A percentile compares a stretch with the other conserved stretches of the same genome.
phyloP scores from a whole-genome alignment of 1,140 invertebrate species.

The Halictus rubicundus region DNA sequence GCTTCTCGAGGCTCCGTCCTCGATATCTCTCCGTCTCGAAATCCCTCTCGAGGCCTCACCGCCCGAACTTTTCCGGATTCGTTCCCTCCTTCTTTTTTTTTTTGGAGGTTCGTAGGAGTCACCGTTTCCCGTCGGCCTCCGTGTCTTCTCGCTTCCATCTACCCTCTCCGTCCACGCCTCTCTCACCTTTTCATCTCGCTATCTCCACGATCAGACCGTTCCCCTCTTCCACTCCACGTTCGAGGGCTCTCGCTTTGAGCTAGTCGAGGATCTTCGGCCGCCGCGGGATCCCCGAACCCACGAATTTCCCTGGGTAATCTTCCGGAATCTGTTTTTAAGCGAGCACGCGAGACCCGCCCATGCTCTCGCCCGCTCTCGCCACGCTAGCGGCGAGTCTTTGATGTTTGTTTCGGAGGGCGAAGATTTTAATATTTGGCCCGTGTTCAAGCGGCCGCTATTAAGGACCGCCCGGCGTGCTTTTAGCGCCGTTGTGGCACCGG shows the following conservation, averaged over 20 bases:
- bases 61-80: conserved; percentile 8
- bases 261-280: background rate
- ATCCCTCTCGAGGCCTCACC: background rate
- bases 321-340: conserved; percentile 3
- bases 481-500: conserved; percentile 9
- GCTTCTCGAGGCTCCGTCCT: conserved; percentile 2
- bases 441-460: conserved; percentile 19
- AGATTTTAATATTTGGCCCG: conserved; percentile 39
- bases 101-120: too few species aligned
- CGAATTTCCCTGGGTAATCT: conserved; percentile 10
- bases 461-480: conserved; percentile 8
- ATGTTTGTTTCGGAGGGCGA: background rate
- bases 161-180: too few species aligned
- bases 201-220: too few species aligned
- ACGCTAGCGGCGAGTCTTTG: background rate
- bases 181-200: too few species aligned
- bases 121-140: background rate
- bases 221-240: background rate
- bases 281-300: background rate
- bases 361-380: too few species aligned
- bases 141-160: background rate
- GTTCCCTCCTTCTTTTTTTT: conserved; percentile 19
- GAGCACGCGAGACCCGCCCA: background rate
- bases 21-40: conserved; percentile 26
- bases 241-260: conserved; percentile 16